These are phyloP conservation scores for Platyrinchus mystaceus DNA, from an alignment of 2,797 vertebrate species.

Conservation along the genomic window DNA sequence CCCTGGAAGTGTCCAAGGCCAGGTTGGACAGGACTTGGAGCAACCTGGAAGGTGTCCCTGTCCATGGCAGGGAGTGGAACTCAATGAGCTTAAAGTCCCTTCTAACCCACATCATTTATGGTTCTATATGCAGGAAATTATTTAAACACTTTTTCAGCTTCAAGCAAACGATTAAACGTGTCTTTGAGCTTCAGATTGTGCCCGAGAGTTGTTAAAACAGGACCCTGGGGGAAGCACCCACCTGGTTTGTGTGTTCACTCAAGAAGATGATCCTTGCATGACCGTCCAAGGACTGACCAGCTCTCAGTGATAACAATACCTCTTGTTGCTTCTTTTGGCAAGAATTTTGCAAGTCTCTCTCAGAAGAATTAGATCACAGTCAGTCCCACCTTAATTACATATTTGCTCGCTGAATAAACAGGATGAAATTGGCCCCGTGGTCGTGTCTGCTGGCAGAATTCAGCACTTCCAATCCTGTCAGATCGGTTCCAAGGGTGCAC, in stretches of 20 bases:
- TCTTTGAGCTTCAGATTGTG: background rate
- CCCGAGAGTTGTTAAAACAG: accelerated
- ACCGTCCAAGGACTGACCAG: background rate
- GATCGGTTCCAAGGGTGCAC: background rate
- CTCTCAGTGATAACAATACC: background rate
- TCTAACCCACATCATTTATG: background rate
- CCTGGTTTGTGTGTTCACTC: background rate
- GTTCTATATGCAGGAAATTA: background rate
- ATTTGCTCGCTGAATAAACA: constrained; percentile 20
- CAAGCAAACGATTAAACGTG: background rate
- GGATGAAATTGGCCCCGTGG: background rate
- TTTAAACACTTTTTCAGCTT: background rate
- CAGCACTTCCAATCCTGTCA: accelerated
- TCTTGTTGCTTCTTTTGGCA: background rate
- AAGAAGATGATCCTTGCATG: background rate
- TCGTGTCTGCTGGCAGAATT: background rate
- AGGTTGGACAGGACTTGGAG: accelerated
- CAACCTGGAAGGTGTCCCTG: accelerated
- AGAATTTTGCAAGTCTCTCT: background rate
- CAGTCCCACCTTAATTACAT: constrained; percentile 32
- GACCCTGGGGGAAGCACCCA: background rate
- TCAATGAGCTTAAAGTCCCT: accelerated
- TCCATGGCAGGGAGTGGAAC: too few relatives aligned
- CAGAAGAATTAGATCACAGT: constrained; percentile 9
- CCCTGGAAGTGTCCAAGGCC: background rate